A percentile compares a stretch with the other conserved stretches of the same genome.
Conservation (phyloP, 2,888 invertebrate species). For the Parthenolecanium corni region DNA sequence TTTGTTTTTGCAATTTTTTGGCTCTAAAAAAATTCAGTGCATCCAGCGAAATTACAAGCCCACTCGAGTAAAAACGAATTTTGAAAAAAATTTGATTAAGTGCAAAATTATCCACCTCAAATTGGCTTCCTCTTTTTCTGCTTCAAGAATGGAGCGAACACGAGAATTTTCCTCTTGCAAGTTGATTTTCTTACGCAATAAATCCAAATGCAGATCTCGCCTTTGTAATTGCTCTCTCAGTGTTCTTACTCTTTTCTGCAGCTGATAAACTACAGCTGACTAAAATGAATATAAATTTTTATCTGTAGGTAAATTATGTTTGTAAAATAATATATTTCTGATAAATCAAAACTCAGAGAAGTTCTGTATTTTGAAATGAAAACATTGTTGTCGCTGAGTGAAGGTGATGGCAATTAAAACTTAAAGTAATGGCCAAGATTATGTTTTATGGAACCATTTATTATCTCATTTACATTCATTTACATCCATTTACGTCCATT, state of each 20-base stretch:
- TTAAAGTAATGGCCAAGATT: no score
- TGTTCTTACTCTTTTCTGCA: slow-evolving; percentile 74
- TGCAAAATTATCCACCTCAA: slow-evolving; percentile 37
- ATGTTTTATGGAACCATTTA: no score
- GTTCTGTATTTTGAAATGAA: no score
- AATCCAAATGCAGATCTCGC: slow-evolving; percentile 80
- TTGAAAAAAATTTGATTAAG: not conserved
- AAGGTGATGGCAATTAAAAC: no score
- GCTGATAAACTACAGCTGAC: slow-evolving; percentile 78
- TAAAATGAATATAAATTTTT: no score
- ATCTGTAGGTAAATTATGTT: no score
- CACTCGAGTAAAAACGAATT: no score
- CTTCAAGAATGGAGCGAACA: slow-evolving; percentile 48
- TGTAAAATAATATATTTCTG: no score
- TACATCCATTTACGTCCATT: no score
- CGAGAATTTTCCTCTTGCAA: slow-evolving; percentile 65
- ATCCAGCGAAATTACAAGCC: not conserved
- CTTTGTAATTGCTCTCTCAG: slow-evolving; percentile 82
- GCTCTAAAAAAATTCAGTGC: slow-evolving; percentile 40
- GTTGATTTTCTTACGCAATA: slow-evolving; percentile 73
- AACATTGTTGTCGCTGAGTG: no score
- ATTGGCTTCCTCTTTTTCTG: slow-evolving; percentile 43
- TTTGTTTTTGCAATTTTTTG: slow-evolving; percentile 70
- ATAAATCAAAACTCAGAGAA: no score
- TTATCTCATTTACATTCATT: no score